Conservation (phyloP, 2,113 vertebrate species). For the Ctenodactylus gundi region DNA sequence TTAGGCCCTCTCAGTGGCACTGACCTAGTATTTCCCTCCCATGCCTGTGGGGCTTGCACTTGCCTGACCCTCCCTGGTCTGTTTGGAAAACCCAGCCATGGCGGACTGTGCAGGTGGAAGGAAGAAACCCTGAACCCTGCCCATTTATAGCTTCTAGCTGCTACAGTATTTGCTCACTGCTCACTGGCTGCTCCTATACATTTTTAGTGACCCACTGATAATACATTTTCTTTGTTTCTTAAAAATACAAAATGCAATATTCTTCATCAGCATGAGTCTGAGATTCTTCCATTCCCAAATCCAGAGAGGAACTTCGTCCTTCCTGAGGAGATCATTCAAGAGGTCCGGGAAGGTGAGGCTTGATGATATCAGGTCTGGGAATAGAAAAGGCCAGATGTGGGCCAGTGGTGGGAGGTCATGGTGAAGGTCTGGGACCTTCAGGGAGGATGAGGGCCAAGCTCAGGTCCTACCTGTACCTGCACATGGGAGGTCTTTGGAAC, state of each 20-base stretch:
- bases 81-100: not conserved
- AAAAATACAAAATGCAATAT: not conserved
- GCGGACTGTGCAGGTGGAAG: accelerated
- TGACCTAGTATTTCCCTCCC: not conserved
- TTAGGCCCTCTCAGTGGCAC: not conserved
- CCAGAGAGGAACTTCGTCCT: conserved; percentile 96
- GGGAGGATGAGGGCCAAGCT: not conserved
- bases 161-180: conserved; percentile 81
- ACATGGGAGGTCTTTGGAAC: not conserved
- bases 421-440: not conserved
- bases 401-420: not conserved
- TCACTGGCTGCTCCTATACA: no score
- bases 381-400: not conserved
- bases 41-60: not conserved
- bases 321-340: conserved; percentile 97
- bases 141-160: conserved; percentile 69
- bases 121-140: accelerated
- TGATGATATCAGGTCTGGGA: not conserved
- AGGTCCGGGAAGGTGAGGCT: conserved; percentile 95
- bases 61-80: no score
- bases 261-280: conserved; percentile 93
- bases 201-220: not conserved
- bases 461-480: not conserved
- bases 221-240: not conserved
- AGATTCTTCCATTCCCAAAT: conserved; percentile 97